These are phyloP conservation scores for Agrotis exclamationis DNA, from an alignment of 2,888 invertebrate genomes.

Conservation along the genomic window DNA sequence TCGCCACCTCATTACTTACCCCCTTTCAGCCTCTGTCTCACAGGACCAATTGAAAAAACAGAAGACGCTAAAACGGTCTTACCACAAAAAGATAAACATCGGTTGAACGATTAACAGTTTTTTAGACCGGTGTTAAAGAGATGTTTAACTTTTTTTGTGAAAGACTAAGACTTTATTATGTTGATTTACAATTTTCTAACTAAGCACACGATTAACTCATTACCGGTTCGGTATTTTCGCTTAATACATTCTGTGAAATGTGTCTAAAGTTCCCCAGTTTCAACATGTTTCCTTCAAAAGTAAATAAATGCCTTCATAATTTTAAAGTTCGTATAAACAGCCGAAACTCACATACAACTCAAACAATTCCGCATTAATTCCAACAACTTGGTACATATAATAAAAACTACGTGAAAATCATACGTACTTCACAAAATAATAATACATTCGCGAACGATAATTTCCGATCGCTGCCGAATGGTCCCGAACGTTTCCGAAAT, in stretches of 20 bases:
- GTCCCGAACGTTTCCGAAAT: constrained; percentile 46
- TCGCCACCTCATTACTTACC: no score
- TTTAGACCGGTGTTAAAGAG: no score
- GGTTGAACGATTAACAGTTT: no score
- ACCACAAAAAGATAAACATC: no score
- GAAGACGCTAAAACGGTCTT: no score
- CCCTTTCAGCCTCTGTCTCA: no score
- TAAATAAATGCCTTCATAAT: constrained; percentile 1
- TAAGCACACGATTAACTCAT: not conserved
- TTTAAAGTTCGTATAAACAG: not conserved
- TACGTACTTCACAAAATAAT: constrained; percentile 44
- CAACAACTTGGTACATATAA: constrained; percentile 41
- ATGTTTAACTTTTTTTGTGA: no score
- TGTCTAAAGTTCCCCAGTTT: not conserved
- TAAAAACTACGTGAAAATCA: constrained; percentile 48
- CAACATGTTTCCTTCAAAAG: constrained; percentile 1
- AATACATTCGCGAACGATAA: constrained; percentile 46
- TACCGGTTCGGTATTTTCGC: not conserved
- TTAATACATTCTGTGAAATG: not conserved
- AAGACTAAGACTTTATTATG: not conserved
- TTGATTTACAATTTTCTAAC: no score
- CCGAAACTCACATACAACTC: not conserved
- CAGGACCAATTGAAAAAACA: no score
- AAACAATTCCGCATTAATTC: constrained; percentile 8
- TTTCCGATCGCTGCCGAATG: constrained; percentile 53